Evolutionary conservation across 2,797 vertebrate genomes (phyloP).

Genomic region (Anguilla marmorata): DNA sequence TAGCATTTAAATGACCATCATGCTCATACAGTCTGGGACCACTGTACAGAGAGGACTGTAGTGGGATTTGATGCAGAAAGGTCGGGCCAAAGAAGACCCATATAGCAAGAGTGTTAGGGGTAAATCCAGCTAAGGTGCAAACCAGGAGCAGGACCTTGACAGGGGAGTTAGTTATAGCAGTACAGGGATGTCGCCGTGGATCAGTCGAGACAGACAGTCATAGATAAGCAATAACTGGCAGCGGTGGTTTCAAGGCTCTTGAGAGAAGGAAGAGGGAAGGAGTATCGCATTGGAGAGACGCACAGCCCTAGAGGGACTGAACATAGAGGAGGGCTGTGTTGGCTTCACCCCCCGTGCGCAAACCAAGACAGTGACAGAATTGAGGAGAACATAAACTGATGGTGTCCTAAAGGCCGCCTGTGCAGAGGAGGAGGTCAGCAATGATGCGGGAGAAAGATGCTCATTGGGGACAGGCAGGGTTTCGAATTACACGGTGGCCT

Average conservation of each 20-base stretch:
- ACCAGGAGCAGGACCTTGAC: too few species aligned
- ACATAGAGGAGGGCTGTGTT: too few species aligned
- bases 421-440: background rate
- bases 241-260: background rate
- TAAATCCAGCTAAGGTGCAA: too few species aligned
- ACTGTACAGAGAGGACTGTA: background rate
- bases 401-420: background rate
- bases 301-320: too few species aligned
- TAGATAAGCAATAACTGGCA: background rate
- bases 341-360: background rate
- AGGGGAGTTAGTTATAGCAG: background rate
- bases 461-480: too few species aligned
- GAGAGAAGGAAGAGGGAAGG: background rate
- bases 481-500: too few species aligned
- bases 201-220: background rate
- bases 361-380: background rate
- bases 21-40: background rate
- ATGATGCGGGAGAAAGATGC: too few species aligned
- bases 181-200: background rate
- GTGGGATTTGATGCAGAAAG: background rate
- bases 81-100: background rate
- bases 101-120: background rate
- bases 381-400: background rate
- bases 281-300: background rate
- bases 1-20: background rate